phyloP scores from a whole-genome alignment of 2,113 vertebrate species.

The Myrmecophaga tridactyla region DNA sequence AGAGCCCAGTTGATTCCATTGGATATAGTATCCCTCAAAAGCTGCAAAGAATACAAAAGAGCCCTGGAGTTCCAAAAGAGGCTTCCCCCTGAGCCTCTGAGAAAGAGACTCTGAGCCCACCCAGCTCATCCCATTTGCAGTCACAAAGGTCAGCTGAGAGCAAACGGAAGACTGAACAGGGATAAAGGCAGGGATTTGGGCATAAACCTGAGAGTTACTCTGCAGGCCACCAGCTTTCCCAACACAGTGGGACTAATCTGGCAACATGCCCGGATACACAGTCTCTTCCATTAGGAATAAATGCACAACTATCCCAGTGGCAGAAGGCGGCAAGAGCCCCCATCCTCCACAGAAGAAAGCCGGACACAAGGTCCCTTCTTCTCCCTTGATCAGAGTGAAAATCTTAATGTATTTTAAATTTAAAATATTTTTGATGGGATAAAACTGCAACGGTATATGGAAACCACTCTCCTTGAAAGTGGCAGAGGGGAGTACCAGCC shows the following conservation, averaged over 20 bases:
- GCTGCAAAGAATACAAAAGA: neutral
- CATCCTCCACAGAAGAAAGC: neutral
- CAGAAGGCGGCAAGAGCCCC: neutral
- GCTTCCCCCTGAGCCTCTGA: neutral
- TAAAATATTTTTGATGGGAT: too few species aligned
- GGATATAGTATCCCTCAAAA: slow-evolving; percentile 27
- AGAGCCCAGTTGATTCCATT: neutral
- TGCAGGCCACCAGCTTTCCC: neutral
- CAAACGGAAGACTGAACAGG: neutral
- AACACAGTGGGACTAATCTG: neutral
- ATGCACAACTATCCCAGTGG: neutral
- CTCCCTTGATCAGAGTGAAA: neutral
- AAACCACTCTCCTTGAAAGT: neutral
- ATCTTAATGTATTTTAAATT: neutral
- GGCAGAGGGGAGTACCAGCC: neutral
- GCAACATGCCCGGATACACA: neutral
- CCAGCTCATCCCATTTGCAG: neutral
- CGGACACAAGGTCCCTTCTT: neutral
- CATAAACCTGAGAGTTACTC: neutral
- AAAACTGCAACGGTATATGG: neutral
- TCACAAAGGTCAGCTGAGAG: neutral
- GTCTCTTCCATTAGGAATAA: neutral
- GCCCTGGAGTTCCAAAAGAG: neutral
- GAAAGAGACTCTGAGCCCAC: neutral
- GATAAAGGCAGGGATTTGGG: neutral